Conservation (phyloP, 2,113 vertebrate species). For the Caretta caretta region DNA sequence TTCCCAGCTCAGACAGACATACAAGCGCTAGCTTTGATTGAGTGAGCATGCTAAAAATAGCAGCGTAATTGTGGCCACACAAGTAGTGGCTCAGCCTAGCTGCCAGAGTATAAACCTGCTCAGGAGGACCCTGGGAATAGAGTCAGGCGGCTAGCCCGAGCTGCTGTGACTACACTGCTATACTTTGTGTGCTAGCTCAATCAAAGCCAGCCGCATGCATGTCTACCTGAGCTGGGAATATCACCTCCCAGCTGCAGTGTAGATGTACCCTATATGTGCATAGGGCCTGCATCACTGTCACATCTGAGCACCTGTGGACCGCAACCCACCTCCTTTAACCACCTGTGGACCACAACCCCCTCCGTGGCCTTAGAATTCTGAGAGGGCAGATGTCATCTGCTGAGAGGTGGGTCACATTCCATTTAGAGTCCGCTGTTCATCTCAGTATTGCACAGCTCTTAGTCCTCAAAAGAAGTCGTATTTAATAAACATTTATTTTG, state of each 20-base stretch:
- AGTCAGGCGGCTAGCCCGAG: background rate
- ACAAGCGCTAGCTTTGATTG: background rate
- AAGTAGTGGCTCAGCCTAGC: background rate
- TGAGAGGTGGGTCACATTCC: background rate
- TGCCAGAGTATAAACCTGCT: background rate
- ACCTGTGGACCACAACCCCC: background rate
- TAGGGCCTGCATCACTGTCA: background rate
- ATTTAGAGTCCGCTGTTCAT: background rate
- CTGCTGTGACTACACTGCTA: background rate
- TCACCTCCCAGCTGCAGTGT: background rate
- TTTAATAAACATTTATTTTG: too few species aligned
- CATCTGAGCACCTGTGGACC: background rate
- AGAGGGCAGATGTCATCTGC: background rate
- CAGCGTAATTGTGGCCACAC: background rate
- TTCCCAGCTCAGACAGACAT: background rate
- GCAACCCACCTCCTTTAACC: background rate
- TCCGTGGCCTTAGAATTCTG: rapidly evolving
- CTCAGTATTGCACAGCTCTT: background rate
- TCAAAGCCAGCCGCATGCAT: too few species aligned
- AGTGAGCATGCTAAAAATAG: background rate
- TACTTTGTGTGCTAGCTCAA: background rate
- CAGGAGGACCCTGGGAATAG: background rate
- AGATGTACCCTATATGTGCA: rapidly evolving
- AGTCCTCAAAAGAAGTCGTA: too few species aligned
- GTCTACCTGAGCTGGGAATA: background rate